phyloP scores from a whole-genome alignment of 2,888 invertebrate species.

The Lasioglossum leucozonium region DNA sequence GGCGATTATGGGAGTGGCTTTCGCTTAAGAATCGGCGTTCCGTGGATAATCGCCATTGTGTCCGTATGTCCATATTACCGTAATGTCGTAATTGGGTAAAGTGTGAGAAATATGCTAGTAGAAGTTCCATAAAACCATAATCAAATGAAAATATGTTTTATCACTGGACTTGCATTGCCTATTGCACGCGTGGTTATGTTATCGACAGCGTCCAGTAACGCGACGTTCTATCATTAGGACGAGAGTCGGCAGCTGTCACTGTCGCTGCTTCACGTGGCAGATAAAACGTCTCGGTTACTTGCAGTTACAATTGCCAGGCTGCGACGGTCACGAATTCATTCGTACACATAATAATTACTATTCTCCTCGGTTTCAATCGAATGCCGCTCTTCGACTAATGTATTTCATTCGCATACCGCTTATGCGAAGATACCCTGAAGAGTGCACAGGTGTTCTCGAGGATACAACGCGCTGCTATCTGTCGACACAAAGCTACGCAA shows the following conservation, averaged over 20 bases:
- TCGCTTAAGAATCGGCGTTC: neutral
- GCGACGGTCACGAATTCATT: neutral
- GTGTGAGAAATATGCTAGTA: no score
- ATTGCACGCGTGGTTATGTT: neutral
- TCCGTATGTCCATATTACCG: neutral
- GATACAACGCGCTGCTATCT: neutral
- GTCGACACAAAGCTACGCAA: neutral
- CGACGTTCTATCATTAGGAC: neutral
- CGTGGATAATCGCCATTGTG: neutral
- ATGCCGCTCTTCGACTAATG: neutral
- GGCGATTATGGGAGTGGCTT: constrained; percentile 12
- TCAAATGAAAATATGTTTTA: neutral
- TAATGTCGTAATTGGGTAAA: neutral
- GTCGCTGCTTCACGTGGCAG: neutral
- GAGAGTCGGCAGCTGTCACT: neutral
- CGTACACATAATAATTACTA: neutral
- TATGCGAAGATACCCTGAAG: neutral
- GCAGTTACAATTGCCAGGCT: neutral
- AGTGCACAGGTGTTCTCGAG: neutral
- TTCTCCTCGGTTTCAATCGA: neutral
- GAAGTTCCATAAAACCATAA: neutral
- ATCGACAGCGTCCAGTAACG: neutral
- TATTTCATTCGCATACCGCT: neutral
- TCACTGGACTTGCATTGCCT: no score
- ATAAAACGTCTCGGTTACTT: neutral